Base-by-base conservation (phyloP, 2,888 invertebrate genomes). In the Palloptera scutellata region DNA sequence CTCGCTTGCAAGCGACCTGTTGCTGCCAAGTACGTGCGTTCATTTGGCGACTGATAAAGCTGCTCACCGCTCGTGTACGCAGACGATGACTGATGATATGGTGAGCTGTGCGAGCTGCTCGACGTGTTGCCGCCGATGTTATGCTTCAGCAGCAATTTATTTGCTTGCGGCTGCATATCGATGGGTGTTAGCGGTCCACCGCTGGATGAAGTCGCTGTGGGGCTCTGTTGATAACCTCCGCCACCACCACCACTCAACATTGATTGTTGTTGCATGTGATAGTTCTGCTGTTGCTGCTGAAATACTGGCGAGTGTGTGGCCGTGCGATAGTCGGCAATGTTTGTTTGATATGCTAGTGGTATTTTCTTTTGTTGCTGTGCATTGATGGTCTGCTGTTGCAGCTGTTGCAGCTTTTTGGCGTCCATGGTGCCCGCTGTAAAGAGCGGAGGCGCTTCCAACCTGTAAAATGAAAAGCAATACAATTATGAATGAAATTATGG, bases 401-500 rank as follows among this genome's bases (percentile, higher is more conserved):
- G 66, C 66, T 84, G 85, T 67, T 85, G 85, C 74, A 88, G 88
- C 84, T 87, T 88, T 83, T 91, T 91, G 82, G 88, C 88, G 84
- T 91, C 91, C 91, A 91, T 91, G 82, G 86, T 86, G 79, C 86
- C 87, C 77, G 86, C 87, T 82, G 86, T 87, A 81, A 89, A 89
- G 74, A 89, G 87, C 81, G 88, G 88, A 75, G 91, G 90, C 80
- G 91, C 90, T 82, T 91, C 91, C 86, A 91, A 88, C 91, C 91
- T 91, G 86, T 20, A 77, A 76, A 30, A 43, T 67, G 48, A 60
- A 61, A 54, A 54, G 6, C 30, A 67, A 64, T 43, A 4, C 17
- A 55, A n/a, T 30, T 4, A 30, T 30, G 30, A 30, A 6, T 30
- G 30, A 6, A 30, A 30, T 30, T 30, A 30, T 30, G 30, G 30